Evolutionary conservation across 2,888 invertebrate species (phyloP), one percentile per base, ranked within the genome.

Genomic region (Ophioninae sp.): DNA sequence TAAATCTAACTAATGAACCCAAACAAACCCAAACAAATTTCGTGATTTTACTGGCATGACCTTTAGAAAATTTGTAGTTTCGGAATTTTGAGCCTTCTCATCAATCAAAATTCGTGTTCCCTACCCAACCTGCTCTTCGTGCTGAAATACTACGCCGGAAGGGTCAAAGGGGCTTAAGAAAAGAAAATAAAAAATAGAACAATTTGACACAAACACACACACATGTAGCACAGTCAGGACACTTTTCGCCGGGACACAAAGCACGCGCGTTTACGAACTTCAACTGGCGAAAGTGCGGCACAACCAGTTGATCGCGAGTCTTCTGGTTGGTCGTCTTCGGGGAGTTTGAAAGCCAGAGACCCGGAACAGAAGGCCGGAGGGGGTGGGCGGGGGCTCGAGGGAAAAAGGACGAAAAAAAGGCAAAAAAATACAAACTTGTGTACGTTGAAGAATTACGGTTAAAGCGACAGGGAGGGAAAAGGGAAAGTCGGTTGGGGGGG

Each of bases 151-250:
- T 51, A 51, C 10, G 51, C 51, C 51, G 17, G 51, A 5, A 13
- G 5, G 5, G 0, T 17, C 10, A 5, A 51, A 51, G n/a, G n/a
- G n/a, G n/a, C n/a, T n/a, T n/a, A 51, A 51, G 3, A 30, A 30
- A 30, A 30, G 3, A 30, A 30, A 30, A 30, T 30, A 30, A 30
- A 30, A 2, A 30, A 30, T 2, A 30, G 30, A 30, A 30, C 30
- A 3, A 30, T 30, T 30, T 30, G 2, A 30, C 30, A 30, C 30
- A 30, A 1, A 30, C 17, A 39, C 39, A 20, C 20, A 2, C 13
- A 23, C 13, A 22, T 69, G 58, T 61, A 74, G 75, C 39, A 59
- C 82, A 71, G 37, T 78, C 72, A 39, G 51, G 23, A 59, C 82
- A 82, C 82, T 41, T 41, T 0, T 56, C 67, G 17, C 59, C 17